phyloP scores from a whole-genome alignment of 2,888 invertebrate species.

The Melolontha melolontha region DNA sequence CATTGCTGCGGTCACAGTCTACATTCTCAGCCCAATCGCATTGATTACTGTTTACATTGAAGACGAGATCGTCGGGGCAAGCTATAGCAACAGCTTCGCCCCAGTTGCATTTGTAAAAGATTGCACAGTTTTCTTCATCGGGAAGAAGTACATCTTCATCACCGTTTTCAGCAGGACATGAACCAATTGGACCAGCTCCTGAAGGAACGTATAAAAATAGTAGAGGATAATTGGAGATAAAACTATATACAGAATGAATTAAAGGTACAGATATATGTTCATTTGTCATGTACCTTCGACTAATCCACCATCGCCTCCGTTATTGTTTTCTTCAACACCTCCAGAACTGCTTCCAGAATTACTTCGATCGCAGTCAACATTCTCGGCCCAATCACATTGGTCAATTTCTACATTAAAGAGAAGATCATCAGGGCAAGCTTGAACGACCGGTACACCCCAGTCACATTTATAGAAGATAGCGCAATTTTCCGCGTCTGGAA shows the following conservation, averaged over 20 bases:
- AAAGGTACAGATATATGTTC: too few species aligned
- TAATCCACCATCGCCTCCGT: not conserved
- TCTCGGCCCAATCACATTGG: conserved; percentile 19
- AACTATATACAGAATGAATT: too few species aligned
- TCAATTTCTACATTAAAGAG: conserved; percentile 5
- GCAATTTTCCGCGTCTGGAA: conserved; percentile 26
- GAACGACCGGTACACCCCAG: conserved; percentile 8
- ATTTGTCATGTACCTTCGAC: too few species aligned
- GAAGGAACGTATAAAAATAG: too few species aligned
- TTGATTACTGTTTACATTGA: not conserved
- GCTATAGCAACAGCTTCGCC: not conserved
- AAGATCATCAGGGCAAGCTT: conserved; percentile 12
- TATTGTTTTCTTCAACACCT: too few species aligned
- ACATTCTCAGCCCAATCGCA: conserved; percentile 19
- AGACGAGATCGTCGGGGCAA: conserved; percentile 12
- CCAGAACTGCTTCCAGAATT: too few species aligned
- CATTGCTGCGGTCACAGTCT: not conserved
- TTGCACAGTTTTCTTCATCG: conserved; percentile 17
- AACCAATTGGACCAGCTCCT: not conserved
- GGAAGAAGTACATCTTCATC: conserved; percentile 29
- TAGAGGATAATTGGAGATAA: too few species aligned
- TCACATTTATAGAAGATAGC: conserved; percentile 32
- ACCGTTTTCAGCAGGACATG: conserved; percentile 3
- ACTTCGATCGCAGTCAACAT: conserved; percentile 20
- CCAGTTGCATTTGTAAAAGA: conserved; percentile 24